A percentile compares a stretch with the other conserved stretches of the same genome.
phyloP scores from a whole-genome alignment of 2,113 vertebrate species.

The Entomyzon cyanotis region DNA sequence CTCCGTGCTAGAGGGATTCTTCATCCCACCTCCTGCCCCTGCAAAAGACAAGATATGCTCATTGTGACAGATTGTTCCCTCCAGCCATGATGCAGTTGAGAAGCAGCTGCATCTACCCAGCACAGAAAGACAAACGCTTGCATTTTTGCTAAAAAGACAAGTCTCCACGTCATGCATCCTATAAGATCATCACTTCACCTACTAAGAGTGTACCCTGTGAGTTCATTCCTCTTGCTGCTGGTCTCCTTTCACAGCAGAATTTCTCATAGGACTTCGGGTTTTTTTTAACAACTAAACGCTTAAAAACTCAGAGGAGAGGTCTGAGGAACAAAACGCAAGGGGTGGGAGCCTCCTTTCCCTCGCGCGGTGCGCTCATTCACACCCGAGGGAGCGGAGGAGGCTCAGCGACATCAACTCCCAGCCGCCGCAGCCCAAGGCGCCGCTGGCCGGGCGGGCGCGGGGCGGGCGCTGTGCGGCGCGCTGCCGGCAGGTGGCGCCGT shows the following conservation, averaged over 20 bases:
- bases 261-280: background rate
- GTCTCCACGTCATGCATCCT: rapidly evolving
- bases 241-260: background rate
- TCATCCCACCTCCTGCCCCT: background rate
- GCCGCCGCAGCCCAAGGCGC: background rate
- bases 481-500: constrained; percentile 66
- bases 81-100: background rate
- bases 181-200: background rate
- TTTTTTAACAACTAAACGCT: background rate
- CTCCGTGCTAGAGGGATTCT: background rate
- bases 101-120: background rate
- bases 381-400: rapidly evolving
- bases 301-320: background rate
- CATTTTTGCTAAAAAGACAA: background rate
- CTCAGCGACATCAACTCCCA: background rate
- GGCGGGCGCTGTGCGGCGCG: background rate
- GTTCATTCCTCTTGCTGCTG: background rate
- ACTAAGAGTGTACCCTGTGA: rapidly evolving
- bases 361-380: rapidly evolving
- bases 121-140: background rate
- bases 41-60: background rate
- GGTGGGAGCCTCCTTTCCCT: background rate
- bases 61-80: background rate
- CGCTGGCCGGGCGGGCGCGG: background rate
- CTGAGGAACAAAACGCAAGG: background rate